Percentiles rank a stretch among this genome's conserved stretches.
phyloP scores from a whole-genome alignment of 2,888 invertebrate genomes.

The Drosophila melanosoma region DNA sequence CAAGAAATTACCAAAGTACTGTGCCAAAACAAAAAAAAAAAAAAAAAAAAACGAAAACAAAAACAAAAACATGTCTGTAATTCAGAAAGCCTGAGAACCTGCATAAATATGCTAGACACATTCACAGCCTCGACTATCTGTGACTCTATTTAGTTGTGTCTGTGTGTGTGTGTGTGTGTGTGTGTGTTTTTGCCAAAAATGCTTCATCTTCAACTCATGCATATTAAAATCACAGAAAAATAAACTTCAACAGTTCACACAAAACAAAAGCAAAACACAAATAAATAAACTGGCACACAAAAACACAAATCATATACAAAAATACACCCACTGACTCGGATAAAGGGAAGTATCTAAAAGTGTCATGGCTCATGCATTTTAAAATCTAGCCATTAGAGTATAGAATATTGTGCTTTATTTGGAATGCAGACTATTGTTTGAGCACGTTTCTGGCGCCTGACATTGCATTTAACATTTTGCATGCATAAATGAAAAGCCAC shows the following conservation, averaged over 20 bases:
- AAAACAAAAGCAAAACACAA: conserved; percentile 35
- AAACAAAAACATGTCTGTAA: conserved; percentile 3
- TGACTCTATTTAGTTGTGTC: conserved; percentile 23
- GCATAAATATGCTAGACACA: conserved; percentile 74
- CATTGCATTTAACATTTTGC: conserved; percentile 74
- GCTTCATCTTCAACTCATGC: conserved; percentile 76
- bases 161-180: conserved; percentile 1
- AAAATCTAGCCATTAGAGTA: conserved; percentile 71
- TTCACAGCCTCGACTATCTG: conserved; percentile 42
- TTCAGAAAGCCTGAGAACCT: conserved; percentile 25
- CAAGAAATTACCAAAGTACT: conserved; percentile 47
- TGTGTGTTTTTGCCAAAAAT: conserved; percentile 59
- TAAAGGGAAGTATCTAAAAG: not conserved
- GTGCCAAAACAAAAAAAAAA: conserved; percentile 16
- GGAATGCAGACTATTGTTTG: conserved; percentile 75
- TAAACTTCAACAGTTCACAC: conserved; percentile 74
- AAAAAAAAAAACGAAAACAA: conserved; percentile 15
- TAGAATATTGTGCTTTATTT: conserved; percentile 65
- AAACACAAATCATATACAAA: conserved; percentile 29
- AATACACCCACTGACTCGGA: conserved; percentile 12
- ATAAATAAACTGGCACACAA: conserved; percentile 35
- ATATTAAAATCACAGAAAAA: conserved; percentile 78
- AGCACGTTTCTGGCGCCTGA: conserved; percentile 59
- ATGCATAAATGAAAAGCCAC: conserved; percentile 46
- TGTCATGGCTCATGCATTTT: conserved; percentile 68